Percentiles rank a stretch among this genome's conserved stretches.
These are phyloP conservation scores for Rattus rattus DNA, from an alignment of 2,113 vertebrate genomes.

Conservation along the genomic window DNA sequence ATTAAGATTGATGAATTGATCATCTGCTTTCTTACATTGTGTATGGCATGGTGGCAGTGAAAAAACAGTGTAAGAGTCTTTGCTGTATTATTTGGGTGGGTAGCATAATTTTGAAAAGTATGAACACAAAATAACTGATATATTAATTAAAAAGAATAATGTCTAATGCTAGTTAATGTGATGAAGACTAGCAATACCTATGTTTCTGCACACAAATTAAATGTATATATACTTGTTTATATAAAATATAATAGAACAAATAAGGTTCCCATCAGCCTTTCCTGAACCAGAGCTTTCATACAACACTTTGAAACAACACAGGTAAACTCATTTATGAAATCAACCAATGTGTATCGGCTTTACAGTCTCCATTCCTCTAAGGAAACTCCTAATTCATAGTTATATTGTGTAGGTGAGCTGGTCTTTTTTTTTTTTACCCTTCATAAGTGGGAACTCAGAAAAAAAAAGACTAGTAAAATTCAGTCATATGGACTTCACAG, in stretches of 20 bases:
- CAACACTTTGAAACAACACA: constrained; percentile 32
- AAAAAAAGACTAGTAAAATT: background rate
- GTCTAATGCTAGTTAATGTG: background rate
- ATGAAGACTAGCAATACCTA: background rate
- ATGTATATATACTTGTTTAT: background rate
- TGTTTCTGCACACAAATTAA: background rate
- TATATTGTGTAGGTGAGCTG: background rate
- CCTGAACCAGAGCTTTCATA: background rate
- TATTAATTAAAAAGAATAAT: constrained; percentile 38
- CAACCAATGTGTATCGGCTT: background rate
- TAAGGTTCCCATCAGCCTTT: background rate
- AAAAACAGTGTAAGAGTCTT: background rate
- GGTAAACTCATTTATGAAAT: constrained; percentile 11
- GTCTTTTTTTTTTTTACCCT: constrained; percentile 35
- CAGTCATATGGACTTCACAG: background rate
- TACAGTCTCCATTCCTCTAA: background rate
- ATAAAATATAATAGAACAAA: background rate
- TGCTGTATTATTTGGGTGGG: background rate
- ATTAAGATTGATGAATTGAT: constrained; percentile 59
- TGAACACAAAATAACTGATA: constrained; percentile 13
- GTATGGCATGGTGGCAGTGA: constrained; percentile 20
- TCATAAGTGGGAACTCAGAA: background rate
- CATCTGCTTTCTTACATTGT: constrained; percentile 53
- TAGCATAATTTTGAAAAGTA: constrained; percentile 1
- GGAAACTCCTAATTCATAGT: background rate